These are phyloP conservation scores for Stratiomys singularior DNA, from an alignment of 2,888 invertebrate species.

Conservation along the genomic window DNA sequence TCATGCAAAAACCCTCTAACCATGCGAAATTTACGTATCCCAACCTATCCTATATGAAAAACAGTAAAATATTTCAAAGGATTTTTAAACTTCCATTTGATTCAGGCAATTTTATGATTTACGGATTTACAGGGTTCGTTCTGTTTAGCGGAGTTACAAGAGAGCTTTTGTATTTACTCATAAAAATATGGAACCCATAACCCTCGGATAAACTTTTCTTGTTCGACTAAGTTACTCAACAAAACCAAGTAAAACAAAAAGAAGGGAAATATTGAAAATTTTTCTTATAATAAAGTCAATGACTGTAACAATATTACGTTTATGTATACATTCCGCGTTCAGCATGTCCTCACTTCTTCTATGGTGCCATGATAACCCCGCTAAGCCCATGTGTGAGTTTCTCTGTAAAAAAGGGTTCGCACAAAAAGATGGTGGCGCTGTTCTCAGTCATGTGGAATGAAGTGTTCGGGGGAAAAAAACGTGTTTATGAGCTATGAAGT, in stretches of 20 bases:
- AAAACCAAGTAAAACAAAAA: no score
- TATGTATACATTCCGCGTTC: neutral
- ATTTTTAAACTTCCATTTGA: no score
- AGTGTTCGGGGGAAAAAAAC: neutral
- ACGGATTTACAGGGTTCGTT: no score
- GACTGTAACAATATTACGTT: conserved; percentile 1
- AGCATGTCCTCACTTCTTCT: neutral
- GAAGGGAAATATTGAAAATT: neutral
- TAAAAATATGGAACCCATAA: neutral
- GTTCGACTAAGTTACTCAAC: neutral
- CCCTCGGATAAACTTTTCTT: neutral
- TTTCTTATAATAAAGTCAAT: conserved; percentile 2
- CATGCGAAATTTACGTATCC: no score
- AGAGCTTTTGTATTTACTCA: no score
- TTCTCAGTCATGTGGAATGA: conserved; percentile 7
- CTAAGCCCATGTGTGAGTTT: conserved; percentile 7
- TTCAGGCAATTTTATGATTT: no score
- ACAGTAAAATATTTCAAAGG: no score
- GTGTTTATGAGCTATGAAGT: conserved; percentile 29
- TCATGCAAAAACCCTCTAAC: no score
- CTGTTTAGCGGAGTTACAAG: no score
- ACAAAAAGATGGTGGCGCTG: conserved; percentile 15
- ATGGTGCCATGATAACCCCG: neutral
- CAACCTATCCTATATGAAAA: no score
- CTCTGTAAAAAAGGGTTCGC: neutral